Percentiles rank a stretch among this genome's conserved stretches.
Evolutionary conservation across 2,888 invertebrate species (phyloP).

Genomic region (Mellilla xanthometata): DNA sequence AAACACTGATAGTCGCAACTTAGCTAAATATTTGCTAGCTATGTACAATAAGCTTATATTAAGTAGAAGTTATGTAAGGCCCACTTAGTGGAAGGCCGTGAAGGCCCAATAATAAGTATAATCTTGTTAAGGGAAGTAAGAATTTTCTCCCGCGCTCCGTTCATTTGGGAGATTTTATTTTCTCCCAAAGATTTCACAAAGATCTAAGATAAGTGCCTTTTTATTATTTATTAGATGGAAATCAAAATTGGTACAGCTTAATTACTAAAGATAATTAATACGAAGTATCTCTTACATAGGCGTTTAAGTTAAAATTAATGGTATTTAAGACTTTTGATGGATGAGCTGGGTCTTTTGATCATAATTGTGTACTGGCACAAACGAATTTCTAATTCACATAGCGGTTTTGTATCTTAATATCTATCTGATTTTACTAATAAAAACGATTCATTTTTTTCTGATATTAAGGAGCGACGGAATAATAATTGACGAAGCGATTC

Average conservation of each 20-base stretch:
- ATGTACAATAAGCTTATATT: background rate
- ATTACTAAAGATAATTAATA: background rate
- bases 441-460: too few relatives aligned
- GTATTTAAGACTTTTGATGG: too few relatives aligned
- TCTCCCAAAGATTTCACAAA: slow-evolving; percentile 8
- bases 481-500: too few relatives aligned
- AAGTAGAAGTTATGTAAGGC: slow-evolving; percentile 8
- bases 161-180: slow-evolving; percentile 10
- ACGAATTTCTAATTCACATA: too few relatives aligned
- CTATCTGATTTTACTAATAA: too few relatives aligned
- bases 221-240: slow-evolving; percentile 8
- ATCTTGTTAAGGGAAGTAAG: slow-evolving; percentile 9
- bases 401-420: too few relatives aligned
- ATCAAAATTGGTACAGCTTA: background rate
- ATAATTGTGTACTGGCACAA: too few relatives aligned
- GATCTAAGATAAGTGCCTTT: slow-evolving; percentile 9
- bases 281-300: too few relatives aligned
- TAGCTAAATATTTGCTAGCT: slow-evolving; percentile 1
- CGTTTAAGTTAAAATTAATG: too few relatives aligned
- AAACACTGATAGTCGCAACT: too few relatives aligned
- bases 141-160: slow-evolving; percentile 1
- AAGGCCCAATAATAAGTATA: slow-evolving; percentile 10
- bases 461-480: too few relatives aligned
- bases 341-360: too few relatives aligned
- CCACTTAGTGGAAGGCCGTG: slow-evolving; percentile 5